Evolutionary conservation across 2,113 vertebrate species (phyloP).

Genomic region (Hypanus sabinus): DNA sequence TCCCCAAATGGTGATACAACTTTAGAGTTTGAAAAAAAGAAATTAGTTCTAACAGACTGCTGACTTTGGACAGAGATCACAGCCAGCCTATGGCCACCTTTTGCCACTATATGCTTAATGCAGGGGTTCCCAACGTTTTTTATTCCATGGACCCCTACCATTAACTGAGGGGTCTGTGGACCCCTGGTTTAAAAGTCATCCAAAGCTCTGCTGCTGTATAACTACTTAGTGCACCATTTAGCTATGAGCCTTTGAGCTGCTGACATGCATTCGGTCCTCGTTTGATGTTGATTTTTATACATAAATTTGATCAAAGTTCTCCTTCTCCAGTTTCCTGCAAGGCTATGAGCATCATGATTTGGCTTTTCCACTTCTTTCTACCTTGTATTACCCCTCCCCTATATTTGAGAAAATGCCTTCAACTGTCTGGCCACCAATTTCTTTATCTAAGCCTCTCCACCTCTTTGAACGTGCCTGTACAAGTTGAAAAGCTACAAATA

Average conservation of each 20-base stretch:
- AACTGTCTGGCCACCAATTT: neutral
- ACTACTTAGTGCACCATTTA: neutral
- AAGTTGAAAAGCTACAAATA: too few species aligned
- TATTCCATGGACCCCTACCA: too few species aligned
- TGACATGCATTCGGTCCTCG: neutral
- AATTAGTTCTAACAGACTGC: neutral
- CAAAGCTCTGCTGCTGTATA: neutral
- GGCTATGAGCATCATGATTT: neutral
- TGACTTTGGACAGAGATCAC: neutral
- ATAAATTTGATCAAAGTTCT: too few species aligned
- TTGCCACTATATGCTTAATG: neutral
- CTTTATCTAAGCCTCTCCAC: neutral
- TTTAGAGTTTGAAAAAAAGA: neutral
- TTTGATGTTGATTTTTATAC: neutral
- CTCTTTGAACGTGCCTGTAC: too few species aligned
- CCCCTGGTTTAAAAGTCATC: neutral
- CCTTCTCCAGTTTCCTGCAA: neutral
- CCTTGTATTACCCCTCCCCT: neutral
- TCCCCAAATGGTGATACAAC: neutral
- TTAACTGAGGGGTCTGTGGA: too few species aligned
- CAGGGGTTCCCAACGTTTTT: too few species aligned
- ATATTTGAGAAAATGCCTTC: neutral
- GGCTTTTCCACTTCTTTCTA: neutral
- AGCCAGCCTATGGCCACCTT: neutral
- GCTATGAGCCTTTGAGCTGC: neutral